Percentiles rank a stretch among this genome's conserved stretches.
These are phyloP conservation scores for Oenanthe melanoleuca DNA, from an alignment of 2,113 vertebrate species.

Conservation along the genomic window DNA sequence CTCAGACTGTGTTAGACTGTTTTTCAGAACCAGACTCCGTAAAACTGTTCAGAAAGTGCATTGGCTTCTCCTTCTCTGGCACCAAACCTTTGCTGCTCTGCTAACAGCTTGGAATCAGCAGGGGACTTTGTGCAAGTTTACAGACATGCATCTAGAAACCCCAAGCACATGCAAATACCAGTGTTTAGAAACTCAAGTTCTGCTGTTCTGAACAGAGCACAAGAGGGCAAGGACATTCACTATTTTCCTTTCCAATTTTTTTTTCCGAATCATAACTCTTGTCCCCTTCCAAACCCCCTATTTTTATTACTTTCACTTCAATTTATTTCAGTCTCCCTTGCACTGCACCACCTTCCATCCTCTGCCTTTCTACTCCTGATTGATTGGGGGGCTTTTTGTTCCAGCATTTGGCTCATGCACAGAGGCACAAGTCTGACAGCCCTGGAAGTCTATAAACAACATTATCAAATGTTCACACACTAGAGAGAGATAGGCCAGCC, in stretches of 20 bases:
- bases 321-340: neutral
- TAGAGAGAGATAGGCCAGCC: neutral
- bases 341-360: neutral
- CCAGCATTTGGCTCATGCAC: neutral
- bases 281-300: neutral
- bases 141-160: neutral
- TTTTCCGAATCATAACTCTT: neutral
- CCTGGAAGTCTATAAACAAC: conserved; percentile 25
- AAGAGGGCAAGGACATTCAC: neutral
- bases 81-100: neutral
- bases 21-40: neutral
- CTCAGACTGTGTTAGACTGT: neutral
- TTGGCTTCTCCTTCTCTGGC: neutral
- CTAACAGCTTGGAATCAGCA: accelerated
- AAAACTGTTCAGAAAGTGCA: neutral
- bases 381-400: neutral
- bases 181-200: neutral
- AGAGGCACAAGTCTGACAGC: neutral
- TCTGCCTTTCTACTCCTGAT: neutral
- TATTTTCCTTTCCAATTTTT: neutral
- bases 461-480: neutral
- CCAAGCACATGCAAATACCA: neutral
- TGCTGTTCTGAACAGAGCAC: neutral
- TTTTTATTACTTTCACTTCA: neutral
- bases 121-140: neutral